Conservation (phyloP, 2,797 vertebrate genomes). For the Cyprinodon diabolis region DNA sequence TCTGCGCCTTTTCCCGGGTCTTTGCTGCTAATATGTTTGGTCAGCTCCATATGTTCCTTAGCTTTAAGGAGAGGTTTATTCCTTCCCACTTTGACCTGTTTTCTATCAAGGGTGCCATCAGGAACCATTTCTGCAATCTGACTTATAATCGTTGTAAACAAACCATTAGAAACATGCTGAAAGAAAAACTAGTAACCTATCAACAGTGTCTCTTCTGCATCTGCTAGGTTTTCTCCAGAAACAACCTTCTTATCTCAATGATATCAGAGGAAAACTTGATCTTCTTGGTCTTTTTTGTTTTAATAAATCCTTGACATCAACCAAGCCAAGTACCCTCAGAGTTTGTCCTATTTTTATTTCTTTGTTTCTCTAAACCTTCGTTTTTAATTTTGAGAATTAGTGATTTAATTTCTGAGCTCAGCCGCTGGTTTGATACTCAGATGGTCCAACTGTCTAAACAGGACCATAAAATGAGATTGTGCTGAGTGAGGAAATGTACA, state of each 20-base stretch:
- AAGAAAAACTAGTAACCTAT: background rate
- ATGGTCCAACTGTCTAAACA: constrained; percentile 24
- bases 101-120: background rate
- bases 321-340: background rate
- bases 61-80: background rate
- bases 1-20: background rate
- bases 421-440: constrained; percentile 13
- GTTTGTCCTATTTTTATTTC: background rate
- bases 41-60: background rate
- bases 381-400: constrained; percentile 1
- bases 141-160: background rate
- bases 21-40: background rate
- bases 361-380: background rate
- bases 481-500: constrained; percentile 5
- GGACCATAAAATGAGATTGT: constrained; percentile 38
- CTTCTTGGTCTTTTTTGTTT: background rate
- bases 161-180: background rate
- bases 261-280: background rate
- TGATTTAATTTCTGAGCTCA: constrained; percentile 1
- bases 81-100: background rate
- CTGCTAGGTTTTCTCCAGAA: background rate
- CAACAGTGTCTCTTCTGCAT: no score
- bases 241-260: background rate
- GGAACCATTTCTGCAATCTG: background rate
- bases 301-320: background rate